Percentiles rank a stretch among this genome's conserved stretches.
These are phyloP conservation scores for Tribolium castaneum DNA, from an alignment of 1,140 invertebrate species.

Conservation along the genomic window DNA sequence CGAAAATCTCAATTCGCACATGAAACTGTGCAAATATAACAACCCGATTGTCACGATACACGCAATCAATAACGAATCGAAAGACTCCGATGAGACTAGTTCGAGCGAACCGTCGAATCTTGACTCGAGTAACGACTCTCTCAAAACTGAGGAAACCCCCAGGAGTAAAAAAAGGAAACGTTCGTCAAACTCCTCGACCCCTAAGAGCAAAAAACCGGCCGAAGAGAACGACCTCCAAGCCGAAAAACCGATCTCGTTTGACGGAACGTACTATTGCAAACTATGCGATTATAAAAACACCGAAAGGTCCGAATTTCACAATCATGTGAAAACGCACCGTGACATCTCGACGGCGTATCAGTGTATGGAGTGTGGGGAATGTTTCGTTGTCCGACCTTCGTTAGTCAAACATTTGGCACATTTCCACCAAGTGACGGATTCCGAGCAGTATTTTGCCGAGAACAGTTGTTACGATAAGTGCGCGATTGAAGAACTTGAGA, in stretches of 20 bases:
- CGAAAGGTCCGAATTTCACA: conserved; percentile 64
- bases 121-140: not conserved
- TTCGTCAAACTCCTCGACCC: not conserved
- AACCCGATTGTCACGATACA: conserved; percentile 46
- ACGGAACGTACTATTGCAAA: conserved; percentile 67
- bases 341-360: conserved; percentile 71
- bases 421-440: conserved; percentile 70
- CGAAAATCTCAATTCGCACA: conserved; percentile 42
- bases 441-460: conserved; percentile 68
- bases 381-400: conserved; percentile 74
- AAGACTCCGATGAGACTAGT: conserved; percentile 13
- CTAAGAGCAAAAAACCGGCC: not conserved
- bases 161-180: conserved; percentile 48
- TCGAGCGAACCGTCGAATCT: conserved; percentile 6
- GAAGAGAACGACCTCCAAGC: conserved; percentile 49
- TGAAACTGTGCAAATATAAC: conserved; percentile 48
- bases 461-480: conserved; percentile 69
- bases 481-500: conserved; percentile 65
- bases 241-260: conserved; percentile 57
- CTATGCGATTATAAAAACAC: conserved; percentile 65
- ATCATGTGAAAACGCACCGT: conserved; percentile 69
- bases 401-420: conserved; percentile 73
- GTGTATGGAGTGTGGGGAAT: conserved; percentile 76
- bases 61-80: conserved; percentile 30
- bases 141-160: conserved; percentile 32